These are phyloP conservation scores for Agrilus planipennis DNA, from an alignment of 1,140 invertebrate species.

Conservation along the genomic window DNA sequence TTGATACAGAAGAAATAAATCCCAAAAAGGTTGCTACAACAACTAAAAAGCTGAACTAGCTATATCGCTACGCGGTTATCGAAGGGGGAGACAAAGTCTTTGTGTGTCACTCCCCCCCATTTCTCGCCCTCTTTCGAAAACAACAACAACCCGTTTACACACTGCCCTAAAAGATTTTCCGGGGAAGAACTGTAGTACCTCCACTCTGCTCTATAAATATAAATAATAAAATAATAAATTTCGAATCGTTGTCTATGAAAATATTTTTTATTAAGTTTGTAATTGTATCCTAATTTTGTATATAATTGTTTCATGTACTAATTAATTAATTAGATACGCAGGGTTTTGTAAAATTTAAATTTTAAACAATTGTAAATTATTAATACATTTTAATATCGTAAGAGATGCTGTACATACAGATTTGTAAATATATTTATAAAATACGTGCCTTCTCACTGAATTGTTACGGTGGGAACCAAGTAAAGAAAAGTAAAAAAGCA, in stretches of 20 bases:
- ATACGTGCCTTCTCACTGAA: too few species aligned
- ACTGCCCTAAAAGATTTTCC: too few species aligned
- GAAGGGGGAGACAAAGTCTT: too few species aligned
- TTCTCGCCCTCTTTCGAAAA: too few species aligned
- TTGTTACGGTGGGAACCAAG: too few species aligned
- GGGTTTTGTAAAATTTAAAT: constrained; percentile 14
- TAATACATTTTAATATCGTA: constrained; percentile 27
- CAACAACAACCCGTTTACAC: too few species aligned
- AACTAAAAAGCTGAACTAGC: too few species aligned
- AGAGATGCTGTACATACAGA: constrained; percentile 25
- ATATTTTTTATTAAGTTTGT: constrained; percentile 1
- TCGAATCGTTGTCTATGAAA: constrained; percentile 6
- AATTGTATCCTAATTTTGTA: constrained; percentile 13
- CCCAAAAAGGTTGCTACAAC: too few species aligned
- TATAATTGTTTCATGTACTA: constrained; percentile 17
- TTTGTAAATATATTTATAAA: constrained; percentile 34
- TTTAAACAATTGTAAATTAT: constrained; percentile 27
- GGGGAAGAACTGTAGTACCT: too few species aligned
- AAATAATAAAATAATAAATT: constrained; percentile 1
- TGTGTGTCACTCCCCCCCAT: too few species aligned
- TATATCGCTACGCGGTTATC: too few species aligned
- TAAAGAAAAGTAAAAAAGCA: too few species aligned
- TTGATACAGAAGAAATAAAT: background rate
- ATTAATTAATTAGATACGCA: constrained; percentile 6
- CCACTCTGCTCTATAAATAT: background rate